Evolutionary conservation across 2,113 vertebrate species (phyloP), one percentile per base, ranked within the genome.

Genomic region (Dolichallabes microphthalmus): DNA sequence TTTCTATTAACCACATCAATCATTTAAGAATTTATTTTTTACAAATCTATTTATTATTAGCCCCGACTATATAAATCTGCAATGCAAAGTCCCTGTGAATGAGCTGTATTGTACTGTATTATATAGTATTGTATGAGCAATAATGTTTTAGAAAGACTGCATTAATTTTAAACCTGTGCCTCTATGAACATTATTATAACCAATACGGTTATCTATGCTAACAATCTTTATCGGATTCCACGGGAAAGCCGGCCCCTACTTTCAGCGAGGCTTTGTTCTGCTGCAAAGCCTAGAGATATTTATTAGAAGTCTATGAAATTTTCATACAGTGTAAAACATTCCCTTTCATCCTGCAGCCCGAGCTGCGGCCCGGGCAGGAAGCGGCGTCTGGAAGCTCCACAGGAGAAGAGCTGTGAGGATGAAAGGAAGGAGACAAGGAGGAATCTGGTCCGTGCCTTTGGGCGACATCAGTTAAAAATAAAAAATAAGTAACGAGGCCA

Each of bases 291-390:
- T 77, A 50, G 74, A 88, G 89, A 87, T 89, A 87, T 89, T 89
- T 89, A 89, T 89, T 88, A 89, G 87, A 85, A 73, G 75, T 50
- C 13, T 63, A 88, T 88, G 85, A 89, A 89, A 88, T 85, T 89
- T 89, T 89, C 52, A 89, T 89, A 66, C 4, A 30, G 80, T 71
- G 89, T 87, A 86, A 85, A 85, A 87, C 87, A 86, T 88, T 89
- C 87, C 78, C 87, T 89, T 88, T 89, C 89, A 89, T 89, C 89
- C 87, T 64, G 83, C 82, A 86, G 82, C 63, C 82, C 30, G 80
- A 74, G 82, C 57, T 79, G 45, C 9, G 58, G 76, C 69, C 45
- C n/a, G 69, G 75, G 68, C 85, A 78, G 88, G 86, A 89, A 86
- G 77, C 52, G 9, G 64, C 19, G 66, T 75, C 66, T 87, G 86